Evolutionary conservation across 30 jellyfish, hydroid and myxozoan genomes (phyloP), one percentile per base, ranked within the genome.

Genomic region (Cassiopea andromeda): DNA sequence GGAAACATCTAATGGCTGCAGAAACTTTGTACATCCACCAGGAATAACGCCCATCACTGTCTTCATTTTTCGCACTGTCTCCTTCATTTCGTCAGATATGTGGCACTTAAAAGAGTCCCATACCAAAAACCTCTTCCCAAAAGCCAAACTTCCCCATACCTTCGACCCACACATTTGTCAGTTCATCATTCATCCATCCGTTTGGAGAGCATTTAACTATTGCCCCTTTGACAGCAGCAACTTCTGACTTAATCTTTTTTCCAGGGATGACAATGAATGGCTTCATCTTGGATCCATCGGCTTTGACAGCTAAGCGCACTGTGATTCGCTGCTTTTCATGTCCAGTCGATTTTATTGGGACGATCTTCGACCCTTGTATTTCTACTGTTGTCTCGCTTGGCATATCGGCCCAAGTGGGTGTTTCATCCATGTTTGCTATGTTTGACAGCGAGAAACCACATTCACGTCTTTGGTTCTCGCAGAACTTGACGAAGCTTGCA

Each of bases 321-420:
- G 83, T 78, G 9, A 57, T 66, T 50, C 87, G 70, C 73, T 83
- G 88, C 19, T 54, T 54, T 10, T 54, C 64, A 54, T 54, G 64
- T 10, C 64, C 64, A 54, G 64, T 54, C 10, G 64, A 27, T 44
- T 83, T 83, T 2, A 83, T 83, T 67, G 92, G 92, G 45, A 83
- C 92, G 10, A 50, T 69, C 71, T 66, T 83, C 48, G 69, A 60
- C 8, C 87, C 92, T 15, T 73, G 43, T 83, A 16, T 4, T 15
- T 83, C 92, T 16, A 83, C 78, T 7, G 87, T 83, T 8, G 78
- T 83, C 69, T 67, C 92, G 48, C 92, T 83, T 69, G 87, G 92
- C 87, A 83, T 83, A 43, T 83, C 92, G 43, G 92, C 88, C 87
- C 92, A 67, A 2, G 67, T 83, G 10, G 87, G 87, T 69, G 92